Percentiles rank a stretch among this genome's conserved stretches.
Evolutionary conservation across 2,113 vertebrate species (phyloP).

Genomic region (Calyptomena viridis): DNA sequence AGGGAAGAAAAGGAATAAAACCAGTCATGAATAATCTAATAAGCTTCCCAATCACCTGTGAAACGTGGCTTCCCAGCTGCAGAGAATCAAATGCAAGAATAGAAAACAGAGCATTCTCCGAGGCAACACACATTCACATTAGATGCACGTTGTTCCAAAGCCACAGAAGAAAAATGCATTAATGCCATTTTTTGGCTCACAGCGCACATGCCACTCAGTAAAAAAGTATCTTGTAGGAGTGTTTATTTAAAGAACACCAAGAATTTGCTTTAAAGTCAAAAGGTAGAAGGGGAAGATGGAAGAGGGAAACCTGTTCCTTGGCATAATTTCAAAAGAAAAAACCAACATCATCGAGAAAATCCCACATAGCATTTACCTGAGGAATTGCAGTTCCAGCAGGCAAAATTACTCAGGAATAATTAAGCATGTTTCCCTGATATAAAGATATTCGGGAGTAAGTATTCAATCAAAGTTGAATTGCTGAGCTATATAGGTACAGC

Average conservation of each 20-base stretch:
- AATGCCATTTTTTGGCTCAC: constrained; percentile 27
- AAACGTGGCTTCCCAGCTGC: constrained; percentile 64
- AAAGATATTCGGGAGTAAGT: background rate
- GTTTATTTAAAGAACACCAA: constrained; percentile 37
- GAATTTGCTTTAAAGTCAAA: constrained; percentile 26
- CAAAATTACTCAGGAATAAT: constrained; percentile 24
- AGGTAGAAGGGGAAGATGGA: constrained; percentile 15
- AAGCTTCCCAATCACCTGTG: constrained; percentile 60
- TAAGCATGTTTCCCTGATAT: constrained; percentile 14
- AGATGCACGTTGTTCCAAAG: background rate
- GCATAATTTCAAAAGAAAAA: background rate
- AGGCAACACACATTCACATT: constrained; percentile 4
- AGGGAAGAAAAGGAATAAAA: background rate
- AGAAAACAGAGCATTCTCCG: constrained; percentile 10
- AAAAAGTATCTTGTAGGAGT: background rate
- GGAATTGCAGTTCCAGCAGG: constrained; percentile 20
- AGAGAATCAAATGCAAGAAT: constrained; percentile 36
- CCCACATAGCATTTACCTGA: constrained; percentile 16
- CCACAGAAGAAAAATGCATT: constrained; percentile 38
- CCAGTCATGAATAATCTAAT: constrained; percentile 69
- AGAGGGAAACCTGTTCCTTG: constrained; percentile 31
- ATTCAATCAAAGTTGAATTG: background rate
- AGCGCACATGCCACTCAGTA: background rate
- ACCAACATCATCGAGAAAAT: background rate
- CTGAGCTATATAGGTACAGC: background rate